Evolutionary conservation across 2,888 invertebrate genomes (phyloP).

Genomic region (Vannuccia rotundouncinata): DNA sequence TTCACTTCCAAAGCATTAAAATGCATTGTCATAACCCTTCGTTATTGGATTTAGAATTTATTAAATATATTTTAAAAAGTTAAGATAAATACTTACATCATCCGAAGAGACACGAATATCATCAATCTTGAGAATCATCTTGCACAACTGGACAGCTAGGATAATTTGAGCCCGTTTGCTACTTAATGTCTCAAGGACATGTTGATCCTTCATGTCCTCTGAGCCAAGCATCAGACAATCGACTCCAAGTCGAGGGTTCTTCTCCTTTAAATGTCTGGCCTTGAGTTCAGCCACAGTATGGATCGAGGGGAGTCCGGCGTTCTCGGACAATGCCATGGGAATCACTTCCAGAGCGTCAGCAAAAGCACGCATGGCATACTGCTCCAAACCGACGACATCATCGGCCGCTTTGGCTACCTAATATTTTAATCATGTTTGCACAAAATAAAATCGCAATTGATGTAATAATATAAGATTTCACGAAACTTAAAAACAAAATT

Average conservation of each 20-base stretch:
- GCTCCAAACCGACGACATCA: conserved; percentile 75
- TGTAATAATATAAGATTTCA: not conserved
- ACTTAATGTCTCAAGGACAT: conserved; percentile 86
- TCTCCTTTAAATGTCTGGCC: conserved; percentile 75
- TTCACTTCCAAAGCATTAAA: not conserved
- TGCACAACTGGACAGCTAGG: conserved; percentile 90
- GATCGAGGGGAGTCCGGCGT: conserved; percentile 85
- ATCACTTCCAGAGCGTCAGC: conserved; percentile 89
- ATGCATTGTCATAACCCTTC: too few relatives aligned
- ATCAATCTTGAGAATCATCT: conserved; percentile 99
- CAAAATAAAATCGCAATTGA: too few relatives aligned
- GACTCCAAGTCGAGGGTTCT: conserved; percentile 79
- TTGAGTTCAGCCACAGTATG: conserved; percentile 78
- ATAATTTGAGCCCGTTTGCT: conserved; percentile 95
- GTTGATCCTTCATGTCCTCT: conserved; percentile 54
- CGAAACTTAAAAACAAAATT: not conserved
- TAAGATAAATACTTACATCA: conserved; percentile 35
- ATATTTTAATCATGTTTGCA: not conserved
- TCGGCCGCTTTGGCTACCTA: conserved; percentile 22
- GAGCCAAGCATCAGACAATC: conserved; percentile 83
- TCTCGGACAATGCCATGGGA: conserved; percentile 90
- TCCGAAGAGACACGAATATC: conserved; percentile 70
- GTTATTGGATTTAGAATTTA: too few relatives aligned
- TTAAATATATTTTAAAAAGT: too few relatives aligned
- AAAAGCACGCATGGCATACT: conserved; percentile 91